Percentiles rank a stretch among this genome's conserved stretches.
Conservation (phyloP, 92 coral and sea anemone genomes). For the Umimayanthus chanpuru region DNA sequence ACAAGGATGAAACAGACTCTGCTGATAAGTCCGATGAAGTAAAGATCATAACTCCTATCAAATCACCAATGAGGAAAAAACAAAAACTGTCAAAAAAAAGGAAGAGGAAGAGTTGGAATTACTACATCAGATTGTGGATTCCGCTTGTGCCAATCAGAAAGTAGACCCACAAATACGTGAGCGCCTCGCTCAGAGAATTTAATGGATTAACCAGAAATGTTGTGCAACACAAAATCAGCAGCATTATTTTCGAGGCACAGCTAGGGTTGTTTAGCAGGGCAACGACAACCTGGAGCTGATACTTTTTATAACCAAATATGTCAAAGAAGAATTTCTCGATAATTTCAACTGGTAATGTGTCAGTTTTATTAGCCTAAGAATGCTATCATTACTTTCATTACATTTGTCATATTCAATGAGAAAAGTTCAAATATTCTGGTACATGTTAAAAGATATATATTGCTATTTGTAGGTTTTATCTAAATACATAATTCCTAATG, state of each 20-base stretch:
- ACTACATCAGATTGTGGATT: constrained; percentile 31
- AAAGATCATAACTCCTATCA: constrained; percentile 3
- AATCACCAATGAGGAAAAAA: constrained; percentile 17
- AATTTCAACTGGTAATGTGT: neutral
- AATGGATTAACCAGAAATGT: constrained; percentile 25
- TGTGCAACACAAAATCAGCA: constrained; percentile 26
- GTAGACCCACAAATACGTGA: constrained; percentile 12
- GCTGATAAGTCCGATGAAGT: neutral
- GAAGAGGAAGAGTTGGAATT: constrained; percentile 33
- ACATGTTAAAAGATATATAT: no score
- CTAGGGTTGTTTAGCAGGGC: constrained; percentile 20
- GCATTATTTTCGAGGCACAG: constrained; percentile 33
- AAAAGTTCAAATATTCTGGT: no score
- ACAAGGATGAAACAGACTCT: neutral
- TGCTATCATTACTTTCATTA: no score
- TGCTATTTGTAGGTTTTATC: no score
- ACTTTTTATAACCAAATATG: neutral
- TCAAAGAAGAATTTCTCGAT: neutral
- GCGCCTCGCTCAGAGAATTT: constrained; percentile 28
- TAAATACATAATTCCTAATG: no score
- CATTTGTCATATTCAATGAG: no score
- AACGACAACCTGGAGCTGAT: neutral
- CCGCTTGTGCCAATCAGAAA: neutral
- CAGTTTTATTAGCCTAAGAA: neutral
- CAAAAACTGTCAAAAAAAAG: constrained; percentile 14